Percentiles rank a stretch among this genome's conserved stretches.
phyloP scores from a whole-genome alignment of 1,140 invertebrate species.

The Aplysia californica region DNA sequence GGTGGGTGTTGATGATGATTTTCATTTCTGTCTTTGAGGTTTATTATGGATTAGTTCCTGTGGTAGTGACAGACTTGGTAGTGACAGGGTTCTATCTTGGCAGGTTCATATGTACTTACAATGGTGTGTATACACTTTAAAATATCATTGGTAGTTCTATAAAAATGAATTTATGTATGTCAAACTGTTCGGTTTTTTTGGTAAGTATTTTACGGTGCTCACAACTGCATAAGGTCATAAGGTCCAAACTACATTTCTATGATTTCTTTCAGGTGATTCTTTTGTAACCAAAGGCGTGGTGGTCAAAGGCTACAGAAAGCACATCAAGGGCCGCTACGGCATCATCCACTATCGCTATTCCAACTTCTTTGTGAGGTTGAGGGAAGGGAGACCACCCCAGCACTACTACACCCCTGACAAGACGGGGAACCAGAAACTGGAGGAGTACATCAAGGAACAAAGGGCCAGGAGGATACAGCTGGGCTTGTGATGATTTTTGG shows the following conservation, averaged over 20 bases:
- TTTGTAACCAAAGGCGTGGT: constrained; percentile 60
- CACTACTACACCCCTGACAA: constrained; percentile 75
- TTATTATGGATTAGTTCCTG: no score
- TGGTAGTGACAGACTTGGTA: no score
- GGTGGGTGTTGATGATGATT: no score
- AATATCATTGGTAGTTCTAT: not conserved
- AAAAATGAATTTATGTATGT: no score
- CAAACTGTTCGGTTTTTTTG: no score
- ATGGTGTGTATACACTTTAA: no score
- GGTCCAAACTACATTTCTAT: no score
- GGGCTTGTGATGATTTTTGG: constrained; percentile 40
- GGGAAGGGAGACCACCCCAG: constrained; percentile 94
- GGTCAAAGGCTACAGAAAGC: constrained; percentile 85
- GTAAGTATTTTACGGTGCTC: no score
- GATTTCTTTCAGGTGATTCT: constrained; percentile 49
- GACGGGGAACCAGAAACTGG: constrained; percentile 67
- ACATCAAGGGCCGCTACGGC: constrained; percentile 79
- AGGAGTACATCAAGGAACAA: constrained; percentile 48
- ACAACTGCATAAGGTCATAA: no score
- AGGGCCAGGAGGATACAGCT: constrained; percentile 41
- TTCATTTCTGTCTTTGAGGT: no score
- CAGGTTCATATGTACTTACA: no score
- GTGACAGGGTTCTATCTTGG: no score
- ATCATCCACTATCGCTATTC: constrained; percentile 82
- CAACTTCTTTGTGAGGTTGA: constrained; percentile 90